A percentile compares a stretch with the other conserved stretches of the same genome.
These are phyloP conservation scores for Caenorhabditis japonica DNA, from an alignment of 2,888 invertebrate genomes.

Conservation along the genomic window DNA sequence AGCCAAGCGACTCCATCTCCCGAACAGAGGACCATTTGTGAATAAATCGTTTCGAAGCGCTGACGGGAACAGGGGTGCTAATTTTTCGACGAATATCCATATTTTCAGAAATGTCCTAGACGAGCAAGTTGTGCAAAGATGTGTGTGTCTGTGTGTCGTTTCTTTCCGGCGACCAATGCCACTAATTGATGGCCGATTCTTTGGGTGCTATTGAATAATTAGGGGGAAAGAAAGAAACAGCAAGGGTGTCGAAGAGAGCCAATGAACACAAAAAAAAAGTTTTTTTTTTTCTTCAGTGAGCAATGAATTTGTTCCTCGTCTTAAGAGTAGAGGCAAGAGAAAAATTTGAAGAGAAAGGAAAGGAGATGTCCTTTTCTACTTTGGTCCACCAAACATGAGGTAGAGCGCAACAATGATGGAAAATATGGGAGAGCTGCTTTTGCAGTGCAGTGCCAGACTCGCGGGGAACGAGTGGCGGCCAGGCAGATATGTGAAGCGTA, in stretches of 20 bases:
- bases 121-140: too few relatives aligned
- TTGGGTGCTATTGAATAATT: slow-evolving; percentile 40
- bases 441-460: background rate
- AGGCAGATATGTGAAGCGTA: slow-evolving; percentile 46
- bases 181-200: slow-evolving; percentile 47
- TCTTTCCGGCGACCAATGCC: slow-evolving; percentile 12
- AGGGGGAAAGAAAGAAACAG: background rate
- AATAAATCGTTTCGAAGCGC: slow-evolving; percentile 50
- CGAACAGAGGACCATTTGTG: slow-evolving; percentile 65
- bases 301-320: too few relatives aligned
- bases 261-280: slow-evolving; percentile 4
- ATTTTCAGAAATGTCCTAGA: slow-evolving; percentile 1
- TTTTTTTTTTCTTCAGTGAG: too few relatives aligned
- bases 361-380: slow-evolving; percentile 30
- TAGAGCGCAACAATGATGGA: slow-evolving; percentile 30
- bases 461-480: slow-evolving; percentile 21
- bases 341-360: slow-evolving; percentile 23
- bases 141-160: background rate
- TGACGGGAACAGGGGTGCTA: slow-evolving; percentile 59
- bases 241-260: background rate
- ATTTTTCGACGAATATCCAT: slow-evolving; percentile 67
- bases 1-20: slow-evolving; percentile 58
- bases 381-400: slow-evolving; percentile 38
- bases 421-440: slow-evolving; percentile 9
- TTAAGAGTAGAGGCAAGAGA: slow-evolving; percentile 1